Percentiles rank a stretch among this genome's conserved stretches.
Conservation (phyloP, 2,888 invertebrate genomes). For the Siphonodentalium dalli region DNA sequence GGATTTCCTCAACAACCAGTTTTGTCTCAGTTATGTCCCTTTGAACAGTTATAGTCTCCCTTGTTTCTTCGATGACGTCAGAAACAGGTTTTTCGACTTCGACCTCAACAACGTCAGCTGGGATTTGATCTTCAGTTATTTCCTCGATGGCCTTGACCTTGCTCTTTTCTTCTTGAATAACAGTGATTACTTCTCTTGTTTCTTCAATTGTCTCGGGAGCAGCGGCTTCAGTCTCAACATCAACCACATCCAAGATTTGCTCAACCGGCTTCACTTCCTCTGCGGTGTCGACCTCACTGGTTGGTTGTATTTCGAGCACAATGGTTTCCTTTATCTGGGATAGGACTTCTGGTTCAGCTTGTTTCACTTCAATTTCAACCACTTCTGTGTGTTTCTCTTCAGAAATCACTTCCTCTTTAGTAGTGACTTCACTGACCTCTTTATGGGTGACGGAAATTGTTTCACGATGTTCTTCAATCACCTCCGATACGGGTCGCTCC, state of each 20-base stretch:
- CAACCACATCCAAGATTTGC: too few relatives aligned
- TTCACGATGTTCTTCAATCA: not conserved
- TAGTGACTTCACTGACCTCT: too few relatives aligned
- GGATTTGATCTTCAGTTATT: conserved; percentile 15
- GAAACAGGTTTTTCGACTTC: conserved; percentile 2
- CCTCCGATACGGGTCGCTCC: not conserved
- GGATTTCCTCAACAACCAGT: conserved; percentile 12
- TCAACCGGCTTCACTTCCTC: too few relatives aligned
- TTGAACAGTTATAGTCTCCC: conserved; percentile 10
- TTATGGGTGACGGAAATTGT: too few relatives aligned
- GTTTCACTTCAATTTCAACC: too few relatives aligned
- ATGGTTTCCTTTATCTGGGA: conserved; percentile 10
- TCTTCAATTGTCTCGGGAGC: not conserved
- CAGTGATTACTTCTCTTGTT: conserved; percentile 1
- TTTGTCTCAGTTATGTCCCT: not conserved
- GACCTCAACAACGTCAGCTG: conserved; percentile 6
- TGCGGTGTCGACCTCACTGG: conserved; percentile 5
- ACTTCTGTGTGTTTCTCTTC: too few relatives aligned
- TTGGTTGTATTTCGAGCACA: conserved; percentile 14
- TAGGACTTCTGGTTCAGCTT: not conserved
- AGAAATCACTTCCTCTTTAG: too few relatives aligned
- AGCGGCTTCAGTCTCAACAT: conserved; percentile 14
- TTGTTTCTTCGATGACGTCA: conserved; percentile 6
- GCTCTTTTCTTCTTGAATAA: conserved; percentile 9
- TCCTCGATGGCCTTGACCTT: conserved; percentile 25